Evolutionary conservation across 2,888 invertebrate species (phyloP).

Genomic region (Unio pictorum): DNA sequence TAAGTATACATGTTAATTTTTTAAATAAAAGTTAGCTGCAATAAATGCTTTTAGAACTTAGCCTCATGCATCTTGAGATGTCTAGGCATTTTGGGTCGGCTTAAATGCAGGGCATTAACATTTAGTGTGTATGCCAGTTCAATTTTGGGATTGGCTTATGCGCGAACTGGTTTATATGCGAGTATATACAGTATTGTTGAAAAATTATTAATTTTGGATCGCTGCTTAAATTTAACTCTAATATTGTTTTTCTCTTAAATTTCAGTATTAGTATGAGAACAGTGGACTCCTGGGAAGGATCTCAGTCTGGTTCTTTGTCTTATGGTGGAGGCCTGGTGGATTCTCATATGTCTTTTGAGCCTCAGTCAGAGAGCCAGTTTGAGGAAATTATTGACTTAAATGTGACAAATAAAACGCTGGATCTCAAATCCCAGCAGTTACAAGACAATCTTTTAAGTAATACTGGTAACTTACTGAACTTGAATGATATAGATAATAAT

Average conservation of each 20-base stretch:
- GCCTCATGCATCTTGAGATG: no score
- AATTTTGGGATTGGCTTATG: no score
- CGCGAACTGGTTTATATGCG: no score
- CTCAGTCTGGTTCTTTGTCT: constrained; percentile 33
- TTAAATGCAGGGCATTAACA: no score
- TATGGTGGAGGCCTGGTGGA: constrained; percentile 33
- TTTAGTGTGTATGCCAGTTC: no score
- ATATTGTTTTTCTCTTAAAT: constrained; percentile 9
- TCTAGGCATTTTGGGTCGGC: no score
- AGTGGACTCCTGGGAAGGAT: constrained; percentile 42
- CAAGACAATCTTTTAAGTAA: constrained; percentile 23
- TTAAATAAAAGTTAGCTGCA: no score
- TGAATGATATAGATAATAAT: constrained; percentile 48
- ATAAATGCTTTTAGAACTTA: no score
- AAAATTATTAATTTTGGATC: no score
- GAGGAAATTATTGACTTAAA: constrained; percentile 62
- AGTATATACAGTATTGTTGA: no score
- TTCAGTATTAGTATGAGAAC: constrained; percentile 56
- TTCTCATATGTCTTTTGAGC: constrained; percentile 27
- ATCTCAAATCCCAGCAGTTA: constrained; percentile 29
- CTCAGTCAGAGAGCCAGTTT: constrained; percentile 41
- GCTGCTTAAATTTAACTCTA: no score
- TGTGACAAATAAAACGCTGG: constrained; percentile 44
- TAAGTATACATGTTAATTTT: no score
- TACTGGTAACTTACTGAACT: constrained; percentile 49